Conservation (phyloP, 37 sponge, comb jelly and placozoan species). For the Beroe ovata region DNA sequence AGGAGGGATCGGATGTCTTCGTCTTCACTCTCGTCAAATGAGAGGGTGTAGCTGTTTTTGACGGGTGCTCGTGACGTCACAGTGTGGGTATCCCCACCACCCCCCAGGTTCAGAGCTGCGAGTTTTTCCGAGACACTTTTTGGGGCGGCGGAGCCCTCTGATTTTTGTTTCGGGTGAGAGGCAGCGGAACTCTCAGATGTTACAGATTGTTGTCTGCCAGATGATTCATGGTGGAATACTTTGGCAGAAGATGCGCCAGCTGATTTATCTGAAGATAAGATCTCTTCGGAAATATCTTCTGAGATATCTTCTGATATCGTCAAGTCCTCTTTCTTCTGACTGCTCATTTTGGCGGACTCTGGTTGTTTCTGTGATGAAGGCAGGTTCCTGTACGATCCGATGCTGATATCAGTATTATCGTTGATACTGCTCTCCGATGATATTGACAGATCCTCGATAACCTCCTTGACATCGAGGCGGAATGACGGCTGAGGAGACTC, state of each 20-base stretch:
- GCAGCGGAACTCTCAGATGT: background rate
- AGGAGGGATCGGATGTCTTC: slow-evolving; percentile 38
- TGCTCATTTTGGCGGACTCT: background rate
- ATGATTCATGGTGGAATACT: background rate
- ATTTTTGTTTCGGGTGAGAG: background rate
- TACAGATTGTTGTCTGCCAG: background rate
- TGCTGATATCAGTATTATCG: slow-evolving; percentile 56
- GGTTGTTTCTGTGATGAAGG: background rate
- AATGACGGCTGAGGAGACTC: slow-evolving; percentile 50
- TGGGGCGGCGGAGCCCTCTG: background rate
- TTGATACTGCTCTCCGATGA: slow-evolving; percentile 57
- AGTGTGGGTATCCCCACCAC: background rate
- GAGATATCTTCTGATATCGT: background rate
- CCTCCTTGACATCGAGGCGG: slow-evolving; percentile 26
- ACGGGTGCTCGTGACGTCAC: slow-evolving; percentile 16
- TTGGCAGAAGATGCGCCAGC: background rate
- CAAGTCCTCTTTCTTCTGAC: background rate
- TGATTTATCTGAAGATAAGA: background rate
- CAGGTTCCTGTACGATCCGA: slow-evolving; percentile 40
- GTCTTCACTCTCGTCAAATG: slow-evolving; percentile 57
- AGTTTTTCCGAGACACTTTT: slow-evolving; percentile 47
- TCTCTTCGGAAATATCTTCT: slow-evolving; percentile 7
- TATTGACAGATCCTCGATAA: slow-evolving; percentile 55
- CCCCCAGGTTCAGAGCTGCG: slow-evolving; percentile 31
- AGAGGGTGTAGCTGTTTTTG: slow-evolving; percentile 57